A percentile compares a stretch with the other conserved stretches of the same genome.
phyloP scores from a whole-genome alignment of 2,888 invertebrate species.

The Allophyes oxyacanthae region DNA sequence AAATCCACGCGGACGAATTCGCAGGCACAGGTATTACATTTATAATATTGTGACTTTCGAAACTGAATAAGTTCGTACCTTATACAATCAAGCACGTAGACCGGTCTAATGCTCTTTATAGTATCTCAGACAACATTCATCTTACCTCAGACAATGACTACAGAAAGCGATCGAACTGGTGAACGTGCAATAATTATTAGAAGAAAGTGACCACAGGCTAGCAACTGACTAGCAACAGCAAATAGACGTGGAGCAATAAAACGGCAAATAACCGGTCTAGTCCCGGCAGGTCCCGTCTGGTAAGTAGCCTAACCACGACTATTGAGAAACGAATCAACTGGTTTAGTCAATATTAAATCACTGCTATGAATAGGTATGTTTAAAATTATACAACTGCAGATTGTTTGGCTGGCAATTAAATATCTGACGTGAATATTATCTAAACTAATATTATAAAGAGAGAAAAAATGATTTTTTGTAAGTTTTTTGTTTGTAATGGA shows the following conservation, averaged over 20 bases:
- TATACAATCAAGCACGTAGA: too few relatives aligned
- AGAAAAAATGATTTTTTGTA: too few relatives aligned
- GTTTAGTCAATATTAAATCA: slow-evolving; percentile 28
- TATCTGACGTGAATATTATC: slow-evolving; percentile 7
- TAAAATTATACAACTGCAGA: slow-evolving; percentile 18
- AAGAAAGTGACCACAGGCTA: slow-evolving; percentile 38
- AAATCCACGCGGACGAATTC: too few relatives aligned
- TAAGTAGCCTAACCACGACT: slow-evolving; percentile 16
- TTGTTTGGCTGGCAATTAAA: slow-evolving; percentile 19
- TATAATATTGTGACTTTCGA: too few relatives aligned
- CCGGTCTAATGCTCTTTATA: too few relatives aligned
- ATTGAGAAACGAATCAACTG: slow-evolving; percentile 38
- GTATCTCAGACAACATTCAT: too few relatives aligned
- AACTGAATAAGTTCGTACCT: too few relatives aligned
- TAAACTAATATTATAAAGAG: too few relatives aligned
- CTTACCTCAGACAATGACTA: slow-evolving; percentile 1
- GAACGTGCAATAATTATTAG: slow-evolving; percentile 27
- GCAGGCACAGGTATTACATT: too few relatives aligned
- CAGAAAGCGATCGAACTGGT: slow-evolving; percentile 28
- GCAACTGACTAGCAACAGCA: slow-evolving; percentile 2
- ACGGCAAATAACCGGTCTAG: slow-evolving; percentile 32
- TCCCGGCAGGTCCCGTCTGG: slow-evolving; percentile 3
- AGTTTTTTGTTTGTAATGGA: too few relatives aligned
- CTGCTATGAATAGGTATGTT: slow-evolving; percentile 2
- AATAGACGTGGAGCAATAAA: slow-evolving; percentile 21